phyloP scores from a whole-genome alignment of 2,113 vertebrate genomes.

The Perca fluviatilis region DNA sequence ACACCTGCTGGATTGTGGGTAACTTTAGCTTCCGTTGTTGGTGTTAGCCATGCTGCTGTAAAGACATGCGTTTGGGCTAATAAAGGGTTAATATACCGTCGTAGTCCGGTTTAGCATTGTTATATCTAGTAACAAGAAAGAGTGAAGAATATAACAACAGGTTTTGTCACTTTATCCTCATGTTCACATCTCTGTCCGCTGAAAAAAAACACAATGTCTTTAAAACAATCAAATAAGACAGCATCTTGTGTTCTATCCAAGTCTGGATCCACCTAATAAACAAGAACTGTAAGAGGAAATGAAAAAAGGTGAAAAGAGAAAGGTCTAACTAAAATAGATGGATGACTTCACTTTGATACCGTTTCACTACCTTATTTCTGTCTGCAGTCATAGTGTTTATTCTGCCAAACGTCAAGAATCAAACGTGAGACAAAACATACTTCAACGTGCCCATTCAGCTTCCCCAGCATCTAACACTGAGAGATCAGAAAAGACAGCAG shows the following conservation, averaged over 20 bases:
- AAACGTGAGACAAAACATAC: not conserved
- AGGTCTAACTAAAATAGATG: not conserved
- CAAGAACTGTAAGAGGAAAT: not conserved
- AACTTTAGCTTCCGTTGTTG: no score
- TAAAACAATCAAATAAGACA: not conserved
- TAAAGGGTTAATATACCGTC: no score
- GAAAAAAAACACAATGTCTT: not conserved
- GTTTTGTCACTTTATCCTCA: not conserved
- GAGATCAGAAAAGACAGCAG: not conserved
- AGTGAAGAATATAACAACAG: no score
- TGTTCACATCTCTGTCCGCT: not conserved
- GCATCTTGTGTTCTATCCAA: not conserved
- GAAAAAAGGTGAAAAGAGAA: not conserved
- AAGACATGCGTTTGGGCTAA: no score
- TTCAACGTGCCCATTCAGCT: not conserved
- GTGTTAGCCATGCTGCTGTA: no score
- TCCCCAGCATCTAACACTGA: not conserved
- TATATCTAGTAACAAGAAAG: no score
- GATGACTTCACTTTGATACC: slow-evolving; percentile 5
- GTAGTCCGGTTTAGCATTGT: no score
- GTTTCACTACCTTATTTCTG: not conserved
- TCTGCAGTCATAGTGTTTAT: not conserved
- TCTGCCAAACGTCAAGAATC: slow-evolving; percentile 10
- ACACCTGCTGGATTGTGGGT: no score
- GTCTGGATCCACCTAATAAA: not conserved